phyloP scores from a whole-genome alignment of 2,113 vertebrate species.

The Chauna torquata region DNA sequence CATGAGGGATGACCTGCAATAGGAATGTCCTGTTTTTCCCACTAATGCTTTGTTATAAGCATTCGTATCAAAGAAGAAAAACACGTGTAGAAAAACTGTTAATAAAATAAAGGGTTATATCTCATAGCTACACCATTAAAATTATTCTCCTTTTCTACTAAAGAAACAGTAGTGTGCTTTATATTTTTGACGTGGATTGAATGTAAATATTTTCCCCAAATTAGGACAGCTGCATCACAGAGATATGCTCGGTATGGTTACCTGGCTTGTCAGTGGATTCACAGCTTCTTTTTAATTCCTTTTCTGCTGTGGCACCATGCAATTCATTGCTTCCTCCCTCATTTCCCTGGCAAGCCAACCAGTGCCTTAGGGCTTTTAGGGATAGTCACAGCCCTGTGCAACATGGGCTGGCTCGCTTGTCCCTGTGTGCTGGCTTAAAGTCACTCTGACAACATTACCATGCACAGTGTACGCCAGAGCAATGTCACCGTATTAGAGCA shows the following conservation, averaged over 20 bases:
- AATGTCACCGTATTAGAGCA: neutral
- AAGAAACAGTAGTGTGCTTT: neutral
- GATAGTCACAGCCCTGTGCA: neutral
- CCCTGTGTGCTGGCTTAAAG: neutral
- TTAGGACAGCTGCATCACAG: neutral
- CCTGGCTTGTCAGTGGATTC: constrained; percentile 1
- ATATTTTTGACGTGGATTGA: neutral
- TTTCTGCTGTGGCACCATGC: neutral
- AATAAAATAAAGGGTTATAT: neutral
- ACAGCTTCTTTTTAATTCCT: constrained; percentile 6
- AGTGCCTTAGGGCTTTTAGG: neutral
- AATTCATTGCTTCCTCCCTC: neutral
- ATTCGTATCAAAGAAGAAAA: neutral
- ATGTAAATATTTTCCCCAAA: constrained; percentile 31
- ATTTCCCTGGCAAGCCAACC: neutral
- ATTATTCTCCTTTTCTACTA: neutral
- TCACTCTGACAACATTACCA: neutral
- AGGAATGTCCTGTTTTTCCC: neutral
- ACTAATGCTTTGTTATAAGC: neutral
- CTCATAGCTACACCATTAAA: neutral
- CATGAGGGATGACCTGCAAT: accelerated
- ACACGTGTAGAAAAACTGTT: neutral
- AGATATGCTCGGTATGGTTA: constrained; percentile 2
- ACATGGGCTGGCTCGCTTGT: neutral
- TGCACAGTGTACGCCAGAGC: neutral